These are phyloP conservation scores for Cryptotermes secundus DNA, from an alignment of 1,140 invertebrate species.

Conservation along the genomic window DNA sequence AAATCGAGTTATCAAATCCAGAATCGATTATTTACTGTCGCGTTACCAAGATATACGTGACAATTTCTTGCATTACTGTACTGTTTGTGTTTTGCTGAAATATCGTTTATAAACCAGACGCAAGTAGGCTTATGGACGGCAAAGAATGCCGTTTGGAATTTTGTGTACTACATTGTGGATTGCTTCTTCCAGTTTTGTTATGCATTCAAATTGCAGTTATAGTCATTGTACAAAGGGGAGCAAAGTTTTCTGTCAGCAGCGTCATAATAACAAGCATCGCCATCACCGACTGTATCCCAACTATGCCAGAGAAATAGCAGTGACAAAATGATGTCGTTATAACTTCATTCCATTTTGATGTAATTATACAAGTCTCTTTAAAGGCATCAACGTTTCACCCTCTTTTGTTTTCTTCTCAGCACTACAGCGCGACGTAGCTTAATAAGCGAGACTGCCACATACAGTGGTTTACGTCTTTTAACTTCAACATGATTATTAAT, in stretches of 20 bases:
- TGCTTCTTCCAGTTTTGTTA: too few relatives aligned
- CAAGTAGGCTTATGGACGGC: too few relatives aligned
- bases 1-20: too few relatives aligned
- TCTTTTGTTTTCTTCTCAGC: background rate
- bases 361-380: background rate
- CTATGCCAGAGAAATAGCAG: background rate
- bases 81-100: too few relatives aligned
- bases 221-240: background rate
- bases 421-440: background rate
- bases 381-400: background rate
- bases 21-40: too few relatives aligned
- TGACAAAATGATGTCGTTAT: background rate
- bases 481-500: background rate
- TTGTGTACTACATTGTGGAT: too few relatives aligned
- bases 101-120: too few relatives aligned
- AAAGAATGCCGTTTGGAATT: too few relatives aligned
- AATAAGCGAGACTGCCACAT: background rate
- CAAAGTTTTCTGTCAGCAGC: background rate
- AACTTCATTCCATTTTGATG: background rate
- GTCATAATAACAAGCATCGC: background rate
- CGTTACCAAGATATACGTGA: too few relatives aligned
- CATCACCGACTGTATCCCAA: background rate
- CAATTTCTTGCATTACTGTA: too few relatives aligned
- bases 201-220: too few relatives aligned
- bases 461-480: background rate